These are phyloP conservation scores for Spinibarbus caldwelli DNA, from an alignment of 2,797 vertebrate genomes.

Conservation along the genomic window DNA sequence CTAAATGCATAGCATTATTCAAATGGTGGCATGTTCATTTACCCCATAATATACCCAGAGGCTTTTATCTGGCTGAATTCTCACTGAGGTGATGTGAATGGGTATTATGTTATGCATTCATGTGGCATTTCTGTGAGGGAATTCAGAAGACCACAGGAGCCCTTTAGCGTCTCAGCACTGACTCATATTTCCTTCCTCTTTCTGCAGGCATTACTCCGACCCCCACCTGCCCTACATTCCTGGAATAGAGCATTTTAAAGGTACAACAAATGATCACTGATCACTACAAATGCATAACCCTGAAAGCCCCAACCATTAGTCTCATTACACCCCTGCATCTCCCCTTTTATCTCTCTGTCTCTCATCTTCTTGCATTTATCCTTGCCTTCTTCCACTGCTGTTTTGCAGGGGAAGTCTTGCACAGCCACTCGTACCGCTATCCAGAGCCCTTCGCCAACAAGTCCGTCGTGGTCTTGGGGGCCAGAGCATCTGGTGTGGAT, in stretches of 20 bases:
- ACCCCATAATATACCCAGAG: slow-evolving; percentile 27
- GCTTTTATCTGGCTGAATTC: slow-evolving; percentile 41
- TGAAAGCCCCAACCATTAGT: slow-evolving; percentile 52
- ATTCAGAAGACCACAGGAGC: slow-evolving; percentile 53
- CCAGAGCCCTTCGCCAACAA: slow-evolving; percentile 75
- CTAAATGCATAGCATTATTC: slow-evolving; percentile 30
- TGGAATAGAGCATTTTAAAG: slow-evolving; percentile 80
- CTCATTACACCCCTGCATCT: slow-evolving; percentile 45
- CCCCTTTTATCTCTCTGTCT: slow-evolving; percentile 41
- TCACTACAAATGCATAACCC: slow-evolving; percentile 55
- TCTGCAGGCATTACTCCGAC: slow-evolving; percentile 78
- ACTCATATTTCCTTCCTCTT: slow-evolving; percentile 55
- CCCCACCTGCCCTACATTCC: slow-evolving; percentile 77
- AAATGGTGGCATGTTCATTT: slow-evolving; percentile 37
- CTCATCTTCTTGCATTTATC: slow-evolving; percentile 12
- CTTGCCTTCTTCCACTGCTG: background rate
- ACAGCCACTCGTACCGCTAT: too few species aligned
- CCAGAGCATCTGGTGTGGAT: slow-evolving; percentile 80
- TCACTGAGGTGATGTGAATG: slow-evolving; percentile 45
- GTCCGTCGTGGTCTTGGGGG: slow-evolving; percentile 78
- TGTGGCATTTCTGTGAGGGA: slow-evolving; percentile 51
- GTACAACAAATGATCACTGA: slow-evolving; percentile 63
- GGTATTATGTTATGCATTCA: slow-evolving; percentile 52
- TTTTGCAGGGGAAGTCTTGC: slow-evolving; percentile 72
- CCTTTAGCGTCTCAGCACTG: slow-evolving; percentile 41